phyloP scores from a whole-genome alignment of 2,888 invertebrate genomes.

The Andrena marginata region DNA sequence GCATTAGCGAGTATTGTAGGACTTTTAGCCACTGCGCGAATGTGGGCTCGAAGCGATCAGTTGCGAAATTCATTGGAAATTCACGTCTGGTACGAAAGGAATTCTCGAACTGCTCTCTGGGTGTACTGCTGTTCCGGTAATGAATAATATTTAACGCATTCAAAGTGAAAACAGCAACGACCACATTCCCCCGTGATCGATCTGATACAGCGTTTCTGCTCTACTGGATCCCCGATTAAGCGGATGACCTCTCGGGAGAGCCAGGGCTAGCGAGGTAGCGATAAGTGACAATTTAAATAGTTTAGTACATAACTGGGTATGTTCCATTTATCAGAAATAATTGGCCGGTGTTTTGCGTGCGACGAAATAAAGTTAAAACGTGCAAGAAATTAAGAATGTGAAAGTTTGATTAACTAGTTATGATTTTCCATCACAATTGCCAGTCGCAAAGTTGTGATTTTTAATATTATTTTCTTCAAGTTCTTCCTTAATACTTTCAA shows the following conservation, averaged over 20 bases:
- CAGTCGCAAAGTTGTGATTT: too few relatives aligned
- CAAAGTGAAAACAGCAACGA: conserved; percentile 42
- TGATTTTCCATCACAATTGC: background rate
- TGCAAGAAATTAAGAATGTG: background rate
- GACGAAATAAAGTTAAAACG: too few relatives aligned
- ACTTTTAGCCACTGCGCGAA: too few relatives aligned
- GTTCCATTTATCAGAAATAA: background rate
- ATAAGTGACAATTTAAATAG: conserved; percentile 20
- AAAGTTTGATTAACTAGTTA: background rate
- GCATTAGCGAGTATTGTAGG: too few relatives aligned
- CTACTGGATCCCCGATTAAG: conserved; percentile 53
- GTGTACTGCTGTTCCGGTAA: conserved; percentile 15
- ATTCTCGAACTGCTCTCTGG: conserved; percentile 26
- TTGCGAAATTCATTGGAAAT: conserved; percentile 1
- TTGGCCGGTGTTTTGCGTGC: background rate
- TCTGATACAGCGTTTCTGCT: conserved; percentile 50
- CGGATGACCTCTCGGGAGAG: conserved; percentile 42
- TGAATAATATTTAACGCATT: conserved; percentile 50
- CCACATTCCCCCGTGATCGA: conserved; percentile 49
- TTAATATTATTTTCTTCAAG: too few relatives aligned
- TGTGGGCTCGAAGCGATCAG: too few relatives aligned
- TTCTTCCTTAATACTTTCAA: too few relatives aligned
- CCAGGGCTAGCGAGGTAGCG: conserved; percentile 19
- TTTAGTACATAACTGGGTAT: background rate
- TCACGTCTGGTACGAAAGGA: conserved; percentile 18